Percentiles rank a stretch among this genome's conserved stretches.
These are phyloP conservation scores for Emydura subglobosa DNA, from an alignment of 2,113 vertebrate genomes.

Conservation along the genomic window DNA sequence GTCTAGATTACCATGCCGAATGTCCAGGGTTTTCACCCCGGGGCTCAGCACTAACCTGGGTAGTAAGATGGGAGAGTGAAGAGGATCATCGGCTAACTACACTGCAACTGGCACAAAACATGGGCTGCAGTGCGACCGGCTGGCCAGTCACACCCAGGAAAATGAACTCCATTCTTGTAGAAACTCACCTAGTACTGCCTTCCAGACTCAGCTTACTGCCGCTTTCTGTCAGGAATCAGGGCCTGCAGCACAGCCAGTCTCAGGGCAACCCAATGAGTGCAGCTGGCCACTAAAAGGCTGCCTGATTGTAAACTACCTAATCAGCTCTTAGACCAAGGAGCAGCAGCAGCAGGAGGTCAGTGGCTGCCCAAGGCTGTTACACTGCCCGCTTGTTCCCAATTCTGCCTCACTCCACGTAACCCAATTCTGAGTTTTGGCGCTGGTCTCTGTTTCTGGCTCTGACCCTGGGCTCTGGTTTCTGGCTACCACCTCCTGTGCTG, in stretches of 20 bases:
- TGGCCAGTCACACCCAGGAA: background rate
- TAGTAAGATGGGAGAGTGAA: background rate
- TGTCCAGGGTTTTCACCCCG: background rate
- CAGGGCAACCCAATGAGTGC: background rate
- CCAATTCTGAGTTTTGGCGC: background rate
- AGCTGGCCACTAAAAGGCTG: background rate
- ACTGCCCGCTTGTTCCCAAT: background rate
- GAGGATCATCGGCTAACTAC: background rate
- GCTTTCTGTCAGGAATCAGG: background rate
- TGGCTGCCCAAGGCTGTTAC: background rate
- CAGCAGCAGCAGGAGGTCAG: background rate
- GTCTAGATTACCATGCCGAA: background rate
- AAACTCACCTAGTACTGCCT: background rate
- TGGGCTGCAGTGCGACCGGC: background rate
- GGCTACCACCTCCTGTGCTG: background rate
- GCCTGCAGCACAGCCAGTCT: background rate
- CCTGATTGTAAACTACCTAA: background rate
- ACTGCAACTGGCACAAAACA: background rate
- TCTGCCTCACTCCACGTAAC: background rate
- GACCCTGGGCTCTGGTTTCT: background rate
- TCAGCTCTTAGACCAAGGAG: background rate
- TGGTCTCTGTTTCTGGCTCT: background rate
- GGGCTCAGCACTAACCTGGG: background rate
- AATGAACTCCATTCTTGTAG: background rate
- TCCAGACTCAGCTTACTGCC: background rate